These are phyloP conservation scores for Peribatodes rhomboidaria DNA, from an alignment of 2,888 invertebrate genomes.

Conservation along the genomic window DNA sequence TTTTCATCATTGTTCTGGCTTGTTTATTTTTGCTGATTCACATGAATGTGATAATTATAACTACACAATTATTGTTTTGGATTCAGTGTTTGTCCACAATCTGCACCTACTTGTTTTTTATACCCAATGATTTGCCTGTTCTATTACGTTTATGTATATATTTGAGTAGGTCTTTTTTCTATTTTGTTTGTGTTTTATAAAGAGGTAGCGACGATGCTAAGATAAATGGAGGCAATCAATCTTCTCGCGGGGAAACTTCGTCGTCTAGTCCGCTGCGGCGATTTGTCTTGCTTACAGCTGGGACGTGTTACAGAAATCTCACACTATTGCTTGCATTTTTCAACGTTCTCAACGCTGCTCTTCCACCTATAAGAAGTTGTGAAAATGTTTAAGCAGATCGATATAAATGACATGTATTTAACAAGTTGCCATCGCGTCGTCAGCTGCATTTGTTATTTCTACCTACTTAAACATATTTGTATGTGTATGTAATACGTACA, in stretches of 20 bases:
- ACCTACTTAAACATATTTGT: neutral
- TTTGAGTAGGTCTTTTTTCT: neutral
- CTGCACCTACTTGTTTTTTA: neutral
- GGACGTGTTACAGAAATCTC: conserved; percentile 50
- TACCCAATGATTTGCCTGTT: neutral
- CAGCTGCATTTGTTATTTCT: conserved; percentile 3
- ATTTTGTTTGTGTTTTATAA: conserved; percentile 40
- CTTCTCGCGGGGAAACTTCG: conserved; percentile 53
- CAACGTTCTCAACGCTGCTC: conserved; percentile 41
- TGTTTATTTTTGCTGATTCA: conserved; percentile 18
- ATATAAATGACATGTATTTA: conserved; percentile 36
- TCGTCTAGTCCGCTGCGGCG: conserved; percentile 48
- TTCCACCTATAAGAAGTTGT: conserved; percentile 30
- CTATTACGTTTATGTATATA: neutral
- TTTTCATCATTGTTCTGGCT: conserved; percentile 2
- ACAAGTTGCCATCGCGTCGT: neutral
- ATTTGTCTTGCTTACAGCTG: conserved; percentile 58
- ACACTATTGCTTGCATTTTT: conserved; percentile 52
- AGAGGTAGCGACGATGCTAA: conserved; percentile 44
- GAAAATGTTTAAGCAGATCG: conserved; percentile 27
- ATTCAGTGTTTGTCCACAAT: conserved; percentile 15
- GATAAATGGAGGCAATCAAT: conserved; percentile 55
- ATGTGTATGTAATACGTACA: too few relatives aligned
- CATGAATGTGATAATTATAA: neutral
- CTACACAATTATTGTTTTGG: neutral